These are phyloP conservation scores for Heptranchias perlo DNA, from an alignment of 2,113 vertebrate species.

Conservation along the genomic window DNA sequence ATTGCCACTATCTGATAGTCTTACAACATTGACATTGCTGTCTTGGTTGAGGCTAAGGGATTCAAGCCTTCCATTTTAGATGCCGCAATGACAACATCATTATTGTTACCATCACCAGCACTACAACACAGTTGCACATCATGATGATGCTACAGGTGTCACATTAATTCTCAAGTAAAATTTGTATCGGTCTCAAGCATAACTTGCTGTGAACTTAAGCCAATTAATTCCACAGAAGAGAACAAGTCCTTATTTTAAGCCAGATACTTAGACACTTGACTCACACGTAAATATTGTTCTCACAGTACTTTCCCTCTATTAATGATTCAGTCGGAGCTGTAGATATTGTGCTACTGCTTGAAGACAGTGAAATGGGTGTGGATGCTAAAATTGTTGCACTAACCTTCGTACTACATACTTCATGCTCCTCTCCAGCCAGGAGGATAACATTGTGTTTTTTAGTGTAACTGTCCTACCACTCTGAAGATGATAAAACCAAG, in stretches of 20 bases:
- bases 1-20: neutral
- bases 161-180: neutral
- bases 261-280: neutral
- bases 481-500: too few relatives aligned
- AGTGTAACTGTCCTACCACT: too few relatives aligned
- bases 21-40: neutral
- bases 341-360: neutral
- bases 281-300: neutral
- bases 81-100: neutral
- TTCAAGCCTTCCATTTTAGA: neutral
- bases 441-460: too few relatives aligned
- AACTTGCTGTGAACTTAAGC: neutral
- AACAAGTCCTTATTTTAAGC: neutral
- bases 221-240: neutral
- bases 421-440: too few relatives aligned
- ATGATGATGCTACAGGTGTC: neutral
- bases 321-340: neutral
- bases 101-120: neutral
- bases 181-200: neutral
- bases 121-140: neutral
- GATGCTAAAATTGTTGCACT: too few relatives aligned
- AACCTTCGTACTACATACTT: too few relatives aligned
- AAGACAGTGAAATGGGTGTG: neutral
- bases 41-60: neutral
- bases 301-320: neutral